Percentiles rank a stretch among this genome's conserved stretches.
phyloP scores from a whole-genome alignment of 1,140 invertebrate genomes.

The Eulimnadia texana region DNA sequence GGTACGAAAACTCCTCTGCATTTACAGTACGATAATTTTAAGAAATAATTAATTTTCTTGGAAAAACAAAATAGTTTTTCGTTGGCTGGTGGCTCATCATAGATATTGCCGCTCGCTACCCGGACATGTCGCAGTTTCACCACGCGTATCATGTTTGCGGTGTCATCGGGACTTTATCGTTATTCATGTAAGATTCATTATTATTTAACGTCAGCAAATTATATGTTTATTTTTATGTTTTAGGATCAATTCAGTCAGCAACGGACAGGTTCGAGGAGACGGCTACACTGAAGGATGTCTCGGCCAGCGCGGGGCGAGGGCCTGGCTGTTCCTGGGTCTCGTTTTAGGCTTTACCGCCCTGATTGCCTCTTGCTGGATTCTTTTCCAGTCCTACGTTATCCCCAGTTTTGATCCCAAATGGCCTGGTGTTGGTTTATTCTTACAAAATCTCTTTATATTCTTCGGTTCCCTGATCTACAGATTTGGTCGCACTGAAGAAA shows the following conservation, averaged over 20 bases:
- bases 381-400: constrained; percentile 53
- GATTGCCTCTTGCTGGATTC: constrained; percentile 89
- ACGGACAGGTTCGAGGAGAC: constrained; percentile 80
- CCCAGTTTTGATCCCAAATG: constrained; percentile 35
- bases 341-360: constrained; percentile 88
- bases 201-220: not conserved
- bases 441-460: constrained; percentile 93
- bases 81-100: constrained; percentile 96
- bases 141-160: constrained; percentile 85
- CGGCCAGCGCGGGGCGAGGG: constrained; percentile 69
- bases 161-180: constrained; percentile 78
- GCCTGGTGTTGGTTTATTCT: constrained; percentile 79
- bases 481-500: constrained; percentile 83
- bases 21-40: constrained; percentile 9
- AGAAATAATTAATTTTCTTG: constrained; percentile 23
- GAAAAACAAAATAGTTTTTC: constrained; percentile 88
- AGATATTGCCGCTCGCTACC: constrained; percentile 72
- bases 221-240: constrained; percentile 17
- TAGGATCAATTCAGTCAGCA: constrained; percentile 91
- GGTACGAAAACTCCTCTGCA: constrained; percentile 37
- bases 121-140: constrained; percentile 42
- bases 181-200: constrained; percentile 65
- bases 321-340: constrained; percentile 95
- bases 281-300: constrained; percentile 65
- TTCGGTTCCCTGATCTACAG: constrained; percentile 79